Percentiles rank a stretch among this genome's conserved stretches.
phyloP scores from a whole-genome alignment of 1,140 invertebrate species.

The Ostrea edulis region DNA sequence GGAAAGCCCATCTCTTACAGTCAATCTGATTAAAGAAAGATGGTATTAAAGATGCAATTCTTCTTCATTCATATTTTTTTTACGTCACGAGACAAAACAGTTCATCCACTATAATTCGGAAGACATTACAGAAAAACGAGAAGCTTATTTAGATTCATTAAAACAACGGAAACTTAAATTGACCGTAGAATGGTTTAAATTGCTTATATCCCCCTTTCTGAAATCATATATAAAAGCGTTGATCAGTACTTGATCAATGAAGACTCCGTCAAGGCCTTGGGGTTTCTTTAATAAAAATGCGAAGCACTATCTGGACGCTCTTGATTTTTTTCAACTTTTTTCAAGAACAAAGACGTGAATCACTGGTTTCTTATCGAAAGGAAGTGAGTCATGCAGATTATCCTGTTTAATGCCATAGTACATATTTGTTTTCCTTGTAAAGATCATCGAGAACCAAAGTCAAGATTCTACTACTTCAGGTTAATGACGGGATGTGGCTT shows the following conservation, averaged over 20 bases:
- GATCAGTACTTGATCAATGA: too few relatives aligned
- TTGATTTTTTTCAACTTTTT: not conserved
- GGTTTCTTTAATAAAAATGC: not conserved
- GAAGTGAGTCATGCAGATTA: slow-evolving; percentile 4
- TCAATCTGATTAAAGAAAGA: too few relatives aligned
- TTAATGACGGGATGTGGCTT: not conserved
- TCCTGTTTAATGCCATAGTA: not conserved
- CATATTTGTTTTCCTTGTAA: not conserved
- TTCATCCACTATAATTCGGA: too few relatives aligned
- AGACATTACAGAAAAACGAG: too few relatives aligned
- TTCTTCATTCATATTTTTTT: too few relatives aligned
- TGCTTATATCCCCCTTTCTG: too few relatives aligned
- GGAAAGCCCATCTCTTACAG: too few relatives aligned
- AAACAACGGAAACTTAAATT: not conserved
- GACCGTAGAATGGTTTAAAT: not conserved
- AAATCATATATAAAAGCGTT: too few relatives aligned
- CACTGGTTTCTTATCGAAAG: slow-evolving; percentile 3
- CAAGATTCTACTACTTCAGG: not conserved
- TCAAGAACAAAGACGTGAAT: slow-evolving; percentile 5
- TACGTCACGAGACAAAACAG: too few relatives aligned
- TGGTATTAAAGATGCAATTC: too few relatives aligned
- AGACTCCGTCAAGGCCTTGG: too few relatives aligned
- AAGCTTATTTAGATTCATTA: too few relatives aligned
- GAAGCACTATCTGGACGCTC: not conserved
- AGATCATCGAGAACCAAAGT: not conserved